Percentiles rank a stretch among this genome's conserved stretches.
Evolutionary conservation across 2,888 invertebrate species (phyloP).

Genomic region (Pammene aurita): DNA sequence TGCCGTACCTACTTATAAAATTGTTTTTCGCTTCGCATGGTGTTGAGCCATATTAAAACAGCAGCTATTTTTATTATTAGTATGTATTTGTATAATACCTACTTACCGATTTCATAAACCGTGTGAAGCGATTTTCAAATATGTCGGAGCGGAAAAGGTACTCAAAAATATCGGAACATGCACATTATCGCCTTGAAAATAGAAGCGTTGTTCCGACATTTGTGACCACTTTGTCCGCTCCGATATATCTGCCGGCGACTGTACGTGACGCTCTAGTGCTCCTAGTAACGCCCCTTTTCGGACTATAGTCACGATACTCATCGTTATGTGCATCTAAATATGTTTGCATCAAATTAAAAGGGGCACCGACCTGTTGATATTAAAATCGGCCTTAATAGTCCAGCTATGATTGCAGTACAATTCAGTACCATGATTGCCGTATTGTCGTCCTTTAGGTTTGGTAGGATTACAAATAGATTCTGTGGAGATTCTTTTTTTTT

Average conservation of each 20-base stretch:
- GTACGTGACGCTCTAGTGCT: background rate
- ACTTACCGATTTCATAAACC: background rate
- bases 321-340: background rate
- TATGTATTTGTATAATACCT: background rate
- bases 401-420: background rate
- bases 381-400: background rate
- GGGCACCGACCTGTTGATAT: background rate
- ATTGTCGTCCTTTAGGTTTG: too few species aligned
- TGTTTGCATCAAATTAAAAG: slow-evolving; percentile 5
- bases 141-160: too few species aligned
- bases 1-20: slow-evolving; percentile 16
- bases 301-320: background rate
- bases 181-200: too few species aligned
- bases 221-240: too few species aligned
- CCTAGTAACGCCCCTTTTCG: background rate
- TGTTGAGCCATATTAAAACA: slow-evolving; percentile 38
- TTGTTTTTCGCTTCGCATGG: slow-evolving; percentile 45
- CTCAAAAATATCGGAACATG: too few species aligned
- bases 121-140: background rate
- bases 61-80: slow-evolving; percentile 17
- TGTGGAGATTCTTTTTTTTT: too few species aligned
- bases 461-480: too few species aligned
- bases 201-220: too few species aligned
- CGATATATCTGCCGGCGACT: too few species aligned
- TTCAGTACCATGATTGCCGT: too few species aligned